phyloP scores from a whole-genome alignment of 2,888 invertebrate genomes.

The Cephus pulcher region DNA sequence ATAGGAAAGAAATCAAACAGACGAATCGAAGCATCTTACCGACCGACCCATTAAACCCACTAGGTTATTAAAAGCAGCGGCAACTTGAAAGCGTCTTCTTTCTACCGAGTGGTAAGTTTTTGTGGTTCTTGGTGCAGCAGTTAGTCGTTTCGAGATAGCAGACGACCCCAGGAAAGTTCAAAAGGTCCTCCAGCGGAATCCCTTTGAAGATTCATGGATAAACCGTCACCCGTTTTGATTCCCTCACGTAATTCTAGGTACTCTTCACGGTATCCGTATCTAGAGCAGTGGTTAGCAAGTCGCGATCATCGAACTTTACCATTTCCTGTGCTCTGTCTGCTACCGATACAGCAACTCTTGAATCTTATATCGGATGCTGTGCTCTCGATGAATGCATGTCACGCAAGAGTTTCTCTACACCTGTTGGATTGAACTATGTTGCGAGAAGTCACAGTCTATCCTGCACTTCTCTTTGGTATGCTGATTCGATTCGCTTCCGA shows the following conservation, averaged over 20 bases:
- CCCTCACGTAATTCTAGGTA: not conserved
- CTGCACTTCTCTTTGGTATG: not conserved
- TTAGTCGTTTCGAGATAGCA: constrained; percentile 11
- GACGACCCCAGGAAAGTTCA: constrained; percentile 5
- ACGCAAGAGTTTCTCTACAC: not conserved
- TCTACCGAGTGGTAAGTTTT: constrained; percentile 41
- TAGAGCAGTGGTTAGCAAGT: not conserved
- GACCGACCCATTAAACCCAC: not conserved
- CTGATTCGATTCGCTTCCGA: not conserved
- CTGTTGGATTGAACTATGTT: not conserved
- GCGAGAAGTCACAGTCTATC: not conserved
- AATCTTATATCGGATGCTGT: not conserved
- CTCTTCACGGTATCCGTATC: not conserved
- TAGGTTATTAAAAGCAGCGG: constrained; percentile 29
- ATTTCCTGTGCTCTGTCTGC: not conserved
- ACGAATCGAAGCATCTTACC: not conserved
- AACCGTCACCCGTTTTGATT: not conserved
- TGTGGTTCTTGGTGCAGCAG: constrained; percentile 11
- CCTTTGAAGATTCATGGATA: constrained; percentile 30
- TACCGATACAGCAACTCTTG: not conserved
- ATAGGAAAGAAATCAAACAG: not conserved
- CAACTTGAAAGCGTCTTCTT: constrained; percentile 34
- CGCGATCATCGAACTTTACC: not conserved
- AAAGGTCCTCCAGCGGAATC: constrained; percentile 31
- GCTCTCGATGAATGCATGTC: not conserved